These are phyloP conservation scores for Cheilosia grossa DNA, from an alignment of 2,888 invertebrate genomes.

Conservation along the genomic window DNA sequence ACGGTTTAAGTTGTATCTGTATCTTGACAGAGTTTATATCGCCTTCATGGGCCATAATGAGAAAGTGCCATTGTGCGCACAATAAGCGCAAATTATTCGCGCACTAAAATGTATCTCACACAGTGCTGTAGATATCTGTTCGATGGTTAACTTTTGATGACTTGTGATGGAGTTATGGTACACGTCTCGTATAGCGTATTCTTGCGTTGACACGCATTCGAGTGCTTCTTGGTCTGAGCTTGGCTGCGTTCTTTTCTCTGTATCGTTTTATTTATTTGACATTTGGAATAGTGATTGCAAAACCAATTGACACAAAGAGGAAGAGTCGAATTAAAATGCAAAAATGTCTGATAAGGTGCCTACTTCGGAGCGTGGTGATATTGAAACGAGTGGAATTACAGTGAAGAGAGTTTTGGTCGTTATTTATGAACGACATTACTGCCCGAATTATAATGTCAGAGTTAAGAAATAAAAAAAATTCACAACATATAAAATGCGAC, in stretches of 20 bases:
- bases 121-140: background rate
- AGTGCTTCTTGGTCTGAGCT: background rate
- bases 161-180: constrained; percentile 65
- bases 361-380: background rate
- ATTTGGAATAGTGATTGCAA: constrained; percentile 35
- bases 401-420: background rate
- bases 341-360: constrained; percentile 40
- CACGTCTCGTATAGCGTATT: constrained; percentile 20
- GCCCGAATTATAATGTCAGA: background rate
- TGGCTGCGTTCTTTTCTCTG: constrained; percentile 23
- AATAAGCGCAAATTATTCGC: constrained; percentile 51
- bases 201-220: constrained; percentile 20
- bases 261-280: constrained; percentile 53
- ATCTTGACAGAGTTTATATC: constrained; percentile 29
- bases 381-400: constrained; percentile 5
- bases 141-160: constrained; percentile 50
- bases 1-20: constrained; percentile 45
- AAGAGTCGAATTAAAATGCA: constrained; percentile 54
- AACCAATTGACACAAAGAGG: constrained; percentile 38
- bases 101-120: constrained; percentile 35
- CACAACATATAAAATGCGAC: no score
- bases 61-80: constrained; percentile 44
- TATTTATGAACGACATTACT: constrained; percentile 7
- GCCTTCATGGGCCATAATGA: constrained; percentile 52
- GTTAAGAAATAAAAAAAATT: background rate